Base-by-base conservation (phyloP, 1,140 invertebrate species). In the Polypedilum pembai region DNA sequence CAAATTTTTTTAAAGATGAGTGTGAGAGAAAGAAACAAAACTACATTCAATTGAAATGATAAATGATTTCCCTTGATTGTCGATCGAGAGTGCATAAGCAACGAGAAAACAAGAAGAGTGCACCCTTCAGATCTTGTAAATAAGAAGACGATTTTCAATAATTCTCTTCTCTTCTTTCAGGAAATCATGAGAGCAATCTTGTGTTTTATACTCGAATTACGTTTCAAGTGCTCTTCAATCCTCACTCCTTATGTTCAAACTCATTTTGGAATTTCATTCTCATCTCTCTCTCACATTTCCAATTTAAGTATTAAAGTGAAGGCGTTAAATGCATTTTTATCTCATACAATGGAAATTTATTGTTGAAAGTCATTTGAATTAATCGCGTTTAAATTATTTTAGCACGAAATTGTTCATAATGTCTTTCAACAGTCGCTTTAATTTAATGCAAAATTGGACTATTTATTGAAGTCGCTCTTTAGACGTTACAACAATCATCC, bases 161-260 rank as follows among this genome's bases (percentile, higher is more conserved):
- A 56, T 56, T 56, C n/a, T 56, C n/a, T 45, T 1, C 12, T 56
- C 45, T 56, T 56, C 45, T n/a, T 56, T 56, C 45, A 56, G 45
- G 45, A 56, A 56, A 56, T 56, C 45, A 56, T 56, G 45, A 56
- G 45, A 56, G 45, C 45, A 56, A 56, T 56, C 45, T 56, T 56
- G 45, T 56, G 45, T 56, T 56, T 56, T 56, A 56, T 56, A 56
- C 45, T 56, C 45, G 45, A 56, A 56, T 56, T 56, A 56, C 45
- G 45, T 15, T 56, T 56, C 45, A 56, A 56, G 45, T 56, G 45
- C 45, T 56, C 45, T 56, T 56, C 45, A 56, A 56, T 56, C 45
- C n/a, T n/a, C 45, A 56, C 45, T 56, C 12, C 12, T 12, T n/a
- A 56, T 56, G 24, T 33, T 33, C 24, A 33, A 33, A 33, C 24